Base-by-base conservation (phyloP, 92 coral and sea anemone genomes). In the Porites lobata region DNA sequence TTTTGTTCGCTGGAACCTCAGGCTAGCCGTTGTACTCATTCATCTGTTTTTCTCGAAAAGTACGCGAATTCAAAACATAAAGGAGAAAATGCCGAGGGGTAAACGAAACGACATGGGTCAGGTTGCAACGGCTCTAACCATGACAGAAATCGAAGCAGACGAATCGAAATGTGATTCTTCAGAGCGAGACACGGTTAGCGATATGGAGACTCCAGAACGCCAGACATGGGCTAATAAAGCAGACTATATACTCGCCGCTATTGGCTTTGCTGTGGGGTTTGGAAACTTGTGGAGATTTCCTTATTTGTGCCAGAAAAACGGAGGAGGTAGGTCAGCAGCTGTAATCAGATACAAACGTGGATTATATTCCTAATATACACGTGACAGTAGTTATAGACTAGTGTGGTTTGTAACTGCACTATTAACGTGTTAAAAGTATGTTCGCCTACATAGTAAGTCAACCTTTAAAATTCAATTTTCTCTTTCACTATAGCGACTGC, bases 251-350 rank as follows among this genome's bases (percentile, higher is more conserved):
- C 85, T 92, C 63, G 95, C 95, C 8, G 86, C 95, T 19, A 71
- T 89, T 69, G 95, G 95, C 1, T 92, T 89, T 64, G 93, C 95
- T 54, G 88, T 92, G n/a, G 95, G 95, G 26, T 92, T 92, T 70
- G 95, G 95, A 17, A 92, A 92, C 64, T 89, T 92, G 8, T 92
- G 95, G 95, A 54, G 95, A 75, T 92, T 92, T 69, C 95, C 95
- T 4, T 92, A 89, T 61, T 73, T 92, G 32, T 92, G 95, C 50
- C 95, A 92, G 81, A 83, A 89, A 83, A 89, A 92, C 51, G 95
- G 95, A 6, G 95, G 95, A 81, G 95, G 95, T 92, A 80, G 32
- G 86, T 26, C 18, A 13, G 9, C 1, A 5, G n/a, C 4, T 12
- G 38, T 22, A 66, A 70, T 57, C 50, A 2, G 61, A 56, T 56